Conservation (phyloP, 2,113 vertebrate species). For the Rafetus swinhoei region DNA sequence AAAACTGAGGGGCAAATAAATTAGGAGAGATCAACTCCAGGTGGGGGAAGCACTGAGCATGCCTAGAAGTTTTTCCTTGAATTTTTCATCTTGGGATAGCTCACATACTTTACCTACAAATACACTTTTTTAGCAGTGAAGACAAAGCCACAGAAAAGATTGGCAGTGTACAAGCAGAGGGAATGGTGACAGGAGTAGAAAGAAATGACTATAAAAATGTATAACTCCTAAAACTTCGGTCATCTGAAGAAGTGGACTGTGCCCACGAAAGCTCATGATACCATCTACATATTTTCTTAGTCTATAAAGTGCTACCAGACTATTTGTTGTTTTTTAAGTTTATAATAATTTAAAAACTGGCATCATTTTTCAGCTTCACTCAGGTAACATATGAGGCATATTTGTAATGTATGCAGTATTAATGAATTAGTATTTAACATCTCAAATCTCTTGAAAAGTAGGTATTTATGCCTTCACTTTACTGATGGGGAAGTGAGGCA, state of each 20-base stretch:
- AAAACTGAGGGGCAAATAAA: neutral
- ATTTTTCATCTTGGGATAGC: neutral
- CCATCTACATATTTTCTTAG: too few species aligned
- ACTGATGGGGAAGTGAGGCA: neutral
- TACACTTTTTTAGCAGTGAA: neutral
- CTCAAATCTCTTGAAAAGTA: constrained; percentile 27
- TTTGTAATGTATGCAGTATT: neutral
- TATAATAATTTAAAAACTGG: neutral
- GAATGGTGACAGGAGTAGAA: constrained; percentile 46
- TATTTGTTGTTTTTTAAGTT: too few species aligned
- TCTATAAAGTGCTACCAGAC: too few species aligned
- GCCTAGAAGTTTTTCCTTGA: neutral
- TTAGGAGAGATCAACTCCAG: neutral
- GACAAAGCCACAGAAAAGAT: constrained; percentile 17
- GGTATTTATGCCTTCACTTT: neutral
- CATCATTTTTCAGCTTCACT: constrained; percentile 11
- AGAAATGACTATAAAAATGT: neutral
- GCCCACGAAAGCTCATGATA: too few species aligned
- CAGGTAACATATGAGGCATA: neutral
- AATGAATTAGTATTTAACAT: neutral
- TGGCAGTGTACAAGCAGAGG: constrained; percentile 41
- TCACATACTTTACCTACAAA: neutral
- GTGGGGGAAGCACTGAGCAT: constrained; percentile 1
- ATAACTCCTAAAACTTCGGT: too few species aligned
- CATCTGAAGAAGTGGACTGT: too few species aligned